These are phyloP conservation scores for Nyleta sp. DNA, from an alignment of 2,888 invertebrate species.

Conservation along the genomic window DNA sequence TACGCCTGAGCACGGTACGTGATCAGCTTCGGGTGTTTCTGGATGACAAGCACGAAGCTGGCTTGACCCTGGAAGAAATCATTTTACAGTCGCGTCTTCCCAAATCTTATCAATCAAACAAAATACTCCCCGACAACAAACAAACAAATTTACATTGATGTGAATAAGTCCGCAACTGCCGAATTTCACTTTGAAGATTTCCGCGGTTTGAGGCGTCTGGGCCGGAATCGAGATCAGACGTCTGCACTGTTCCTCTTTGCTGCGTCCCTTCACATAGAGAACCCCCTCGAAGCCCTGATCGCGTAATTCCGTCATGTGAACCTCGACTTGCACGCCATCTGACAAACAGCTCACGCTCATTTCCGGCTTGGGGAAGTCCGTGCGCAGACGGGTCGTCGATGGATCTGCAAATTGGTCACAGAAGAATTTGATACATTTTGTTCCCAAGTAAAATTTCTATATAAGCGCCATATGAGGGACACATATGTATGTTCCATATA, in stretches of 20 bases:
- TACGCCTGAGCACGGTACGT: conserved; percentile 98
- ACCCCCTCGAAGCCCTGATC: conserved; percentile 90
- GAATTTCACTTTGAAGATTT: conserved; percentile 93
- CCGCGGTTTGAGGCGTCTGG: conserved; percentile 83
- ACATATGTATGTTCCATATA: no score
- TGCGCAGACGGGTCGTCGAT: conserved; percentile 83
- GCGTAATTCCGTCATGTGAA: conserved; percentile 85
- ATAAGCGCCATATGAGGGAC: no score
- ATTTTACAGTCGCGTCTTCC: no score
- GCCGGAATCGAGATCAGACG: conserved; percentile 90
- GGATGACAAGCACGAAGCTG: conserved; percentile 96
- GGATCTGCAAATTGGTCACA: conserved; percentile 31
- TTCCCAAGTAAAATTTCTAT: no score
- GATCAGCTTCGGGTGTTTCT: conserved; percentile 97
- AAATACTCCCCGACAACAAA: no score
- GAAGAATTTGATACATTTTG: conserved; percentile 6
- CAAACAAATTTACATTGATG: conserved; percentile 86
- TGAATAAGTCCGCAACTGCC: conserved; percentile 96
- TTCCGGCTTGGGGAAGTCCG: conserved; percentile 93
- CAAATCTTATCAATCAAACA: no score
- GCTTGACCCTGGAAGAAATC: conserved; percentile 89
- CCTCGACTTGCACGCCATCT: conserved; percentile 94
- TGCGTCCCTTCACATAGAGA: conserved; percentile 96
- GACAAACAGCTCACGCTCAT: conserved; percentile 95
- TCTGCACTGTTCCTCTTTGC: conserved; percentile 95